These are phyloP conservation scores for Chionoecetes opilio DNA, from an alignment of 1,140 invertebrate genomes.

Conservation along the genomic window DNA sequence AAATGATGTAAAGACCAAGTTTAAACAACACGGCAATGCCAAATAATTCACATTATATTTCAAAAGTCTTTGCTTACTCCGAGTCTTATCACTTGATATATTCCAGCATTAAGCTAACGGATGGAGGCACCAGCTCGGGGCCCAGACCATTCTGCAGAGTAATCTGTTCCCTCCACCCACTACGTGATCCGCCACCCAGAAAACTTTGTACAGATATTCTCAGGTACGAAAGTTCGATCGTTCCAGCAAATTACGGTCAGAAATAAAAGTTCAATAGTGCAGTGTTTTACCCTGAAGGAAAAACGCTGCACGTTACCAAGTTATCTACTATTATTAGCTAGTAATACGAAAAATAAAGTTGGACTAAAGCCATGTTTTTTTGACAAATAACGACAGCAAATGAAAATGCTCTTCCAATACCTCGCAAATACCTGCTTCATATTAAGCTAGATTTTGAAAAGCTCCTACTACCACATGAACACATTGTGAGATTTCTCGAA, in stretches of 20 bases:
- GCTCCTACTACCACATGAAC: too few species aligned
- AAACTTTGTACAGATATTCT: constrained; percentile 20
- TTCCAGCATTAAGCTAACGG: constrained; percentile 9
- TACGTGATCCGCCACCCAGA: not conserved
- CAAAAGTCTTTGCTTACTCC: constrained; percentile 9
- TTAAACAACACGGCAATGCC: not conserved
- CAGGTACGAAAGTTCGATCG: constrained; percentile 2
- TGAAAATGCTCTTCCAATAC: too few species aligned
- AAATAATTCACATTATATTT: not conserved
- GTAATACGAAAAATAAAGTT: too few species aligned
- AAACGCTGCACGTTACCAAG: not conserved
- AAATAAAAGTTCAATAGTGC: not conserved
- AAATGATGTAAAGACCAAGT: not conserved
- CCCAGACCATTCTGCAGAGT: constrained; percentile 5
- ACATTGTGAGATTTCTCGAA: too few species aligned
- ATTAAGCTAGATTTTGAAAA: too few species aligned
- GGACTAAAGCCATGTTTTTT: too few species aligned
- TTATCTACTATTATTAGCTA: too few species aligned
- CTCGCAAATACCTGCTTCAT: too few species aligned
- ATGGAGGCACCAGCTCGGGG: not conserved
- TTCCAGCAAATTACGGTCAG: not conserved
- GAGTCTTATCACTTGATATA: not conserved
- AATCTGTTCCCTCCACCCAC: not conserved
- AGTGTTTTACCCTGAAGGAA: not conserved
- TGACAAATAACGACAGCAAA: too few species aligned